Evolutionary conservation across 2,888 invertebrate species (phyloP).

Genomic region (Tryphoninae sp.): DNA sequence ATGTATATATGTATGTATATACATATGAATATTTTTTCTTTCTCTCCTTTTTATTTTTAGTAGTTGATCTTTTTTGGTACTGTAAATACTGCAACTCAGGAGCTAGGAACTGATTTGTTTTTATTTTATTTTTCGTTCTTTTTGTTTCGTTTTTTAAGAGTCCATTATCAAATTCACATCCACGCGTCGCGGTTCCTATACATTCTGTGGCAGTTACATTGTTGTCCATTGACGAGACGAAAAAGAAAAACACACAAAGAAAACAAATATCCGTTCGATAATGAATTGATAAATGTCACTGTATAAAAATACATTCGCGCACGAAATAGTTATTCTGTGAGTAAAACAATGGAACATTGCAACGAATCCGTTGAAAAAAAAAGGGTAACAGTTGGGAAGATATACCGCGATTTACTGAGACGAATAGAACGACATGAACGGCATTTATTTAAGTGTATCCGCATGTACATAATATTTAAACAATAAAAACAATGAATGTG

Average conservation of each 20-base stretch:
- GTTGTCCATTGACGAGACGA: slow-evolving; percentile 33
- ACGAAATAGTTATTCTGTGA: slow-evolving; percentile 28
- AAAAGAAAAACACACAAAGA: slow-evolving; percentile 7
- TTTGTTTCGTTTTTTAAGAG: slow-evolving; percentile 64
- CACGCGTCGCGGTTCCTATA: slow-evolving; percentile 59
- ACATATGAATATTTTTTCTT: slow-evolving; percentile 47
- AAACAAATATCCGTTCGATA: slow-evolving; percentile 10
- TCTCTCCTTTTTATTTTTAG: slow-evolving; percentile 59
- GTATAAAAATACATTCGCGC: slow-evolving; percentile 47
- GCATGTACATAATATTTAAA: slow-evolving; percentile 73
- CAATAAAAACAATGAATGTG: slow-evolving; percentile 59
- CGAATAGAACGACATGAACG: slow-evolving; percentile 58
- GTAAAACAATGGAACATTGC: slow-evolving; percentile 2
- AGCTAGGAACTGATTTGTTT: slow-evolving; percentile 66
- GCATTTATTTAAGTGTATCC: slow-evolving; percentile 71
- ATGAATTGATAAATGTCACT: slow-evolving; percentile 30
- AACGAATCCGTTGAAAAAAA: slow-evolving; percentile 38
- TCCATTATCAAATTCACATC: slow-evolving; percentile 65
- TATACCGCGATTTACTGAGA: slow-evolving; percentile 52
- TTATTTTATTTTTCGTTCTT: slow-evolving; percentile 49
- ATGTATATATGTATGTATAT: slow-evolving; percentile 51
- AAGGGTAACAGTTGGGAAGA: slow-evolving; percentile 22
- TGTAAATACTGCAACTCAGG: slow-evolving; percentile 72
- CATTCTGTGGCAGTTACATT: slow-evolving; percentile 44
- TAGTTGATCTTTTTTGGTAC: slow-evolving; percentile 68